Evolutionary conservation across 2,888 invertebrate genomes (phyloP), one percentile per base, ranked within the genome.

Genomic region (Crossocerus cetratus): DNA sequence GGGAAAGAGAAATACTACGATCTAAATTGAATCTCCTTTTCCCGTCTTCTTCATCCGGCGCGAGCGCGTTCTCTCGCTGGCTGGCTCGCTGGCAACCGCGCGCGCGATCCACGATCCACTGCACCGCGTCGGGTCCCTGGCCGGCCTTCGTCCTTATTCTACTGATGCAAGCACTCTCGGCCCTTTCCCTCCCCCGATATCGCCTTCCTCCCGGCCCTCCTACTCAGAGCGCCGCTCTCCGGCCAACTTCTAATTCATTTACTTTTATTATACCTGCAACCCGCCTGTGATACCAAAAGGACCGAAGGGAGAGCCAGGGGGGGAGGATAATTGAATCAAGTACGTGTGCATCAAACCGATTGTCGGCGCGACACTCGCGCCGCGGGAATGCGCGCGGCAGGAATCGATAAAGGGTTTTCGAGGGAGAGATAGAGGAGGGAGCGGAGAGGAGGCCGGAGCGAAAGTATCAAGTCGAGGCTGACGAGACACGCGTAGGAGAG

Each of bases 1-100:
- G 62, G 72, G 61, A 57, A 64, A 75, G 76, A 75, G 66, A 69
- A 66, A 68, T 67, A 69, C 49, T 55, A 62, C 45, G 72, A 70
- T 77, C 72, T 81, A 79, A 81, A 81, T 79, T 74, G 81, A 77
- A 78, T 75, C 79, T 61, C 56, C 59, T 62, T 64, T 56, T 55
- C 59, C 44, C 67, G 56, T 20, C 20, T 54, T 64, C 66, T 49
- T 49, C 49, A 49, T 49, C 58, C 56, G 21, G 2, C 22, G 49
- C 5, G 4, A 3, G 49, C 16, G 49, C 2, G n/a, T n/a, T n/a
- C n/a, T n/a, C n/a, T n/a, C 49, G 49, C 2, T 4, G 23, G 23
- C 23, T 2, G 2, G 8, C 32, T 32, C 32, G n/a, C n/a, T 32
- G 32, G 32, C 32, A 32, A 32, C 32, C 32, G 32, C 32, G 32